Conservation (phyloP, 2,888 invertebrate species). For the Cephus rjabovi region DNA sequence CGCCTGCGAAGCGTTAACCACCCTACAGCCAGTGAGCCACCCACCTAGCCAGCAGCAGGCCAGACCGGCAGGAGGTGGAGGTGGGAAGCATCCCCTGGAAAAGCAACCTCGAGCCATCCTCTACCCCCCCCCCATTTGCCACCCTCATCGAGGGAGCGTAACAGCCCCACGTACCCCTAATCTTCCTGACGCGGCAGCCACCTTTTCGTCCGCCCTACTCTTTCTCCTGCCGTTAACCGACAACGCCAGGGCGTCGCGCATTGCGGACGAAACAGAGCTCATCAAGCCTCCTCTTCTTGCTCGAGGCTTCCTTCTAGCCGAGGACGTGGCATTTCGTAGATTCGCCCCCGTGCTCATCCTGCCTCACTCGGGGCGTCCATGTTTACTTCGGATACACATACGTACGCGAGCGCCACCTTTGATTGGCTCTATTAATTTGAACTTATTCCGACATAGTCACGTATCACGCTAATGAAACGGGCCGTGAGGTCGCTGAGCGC, state of each 20-base stretch:
- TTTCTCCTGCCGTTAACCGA: constrained; percentile 23
- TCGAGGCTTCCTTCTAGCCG: background rate
- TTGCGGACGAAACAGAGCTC: background rate
- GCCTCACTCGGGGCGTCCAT: constrained; percentile 20
- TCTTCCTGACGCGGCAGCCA: constrained; percentile 44
- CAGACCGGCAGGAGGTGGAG: background rate
- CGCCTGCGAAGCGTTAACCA: constrained; percentile 57
- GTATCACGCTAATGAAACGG: constrained; percentile 47
- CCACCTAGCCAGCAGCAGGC: background rate
- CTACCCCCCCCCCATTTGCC: background rate
- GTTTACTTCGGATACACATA: constrained; percentile 3
- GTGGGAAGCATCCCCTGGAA: background rate
- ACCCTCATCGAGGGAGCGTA: constrained; percentile 9
- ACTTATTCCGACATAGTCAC: constrained; percentile 54
- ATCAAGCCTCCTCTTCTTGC: background rate
- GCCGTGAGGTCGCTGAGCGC: constrained; percentile 31
- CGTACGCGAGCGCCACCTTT: constrained; percentile 41
- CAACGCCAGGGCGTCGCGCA: background rate
- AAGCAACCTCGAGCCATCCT: background rate
- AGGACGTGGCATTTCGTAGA: background rate
- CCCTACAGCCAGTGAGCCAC: constrained; percentile 28
- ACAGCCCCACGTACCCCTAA: constrained; percentile 34
- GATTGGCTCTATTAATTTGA: constrained; percentile 60
- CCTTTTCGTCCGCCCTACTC: constrained; percentile 23
- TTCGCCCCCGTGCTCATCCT: constrained; percentile 29